Evolutionary conservation across 1,140 invertebrate genomes (phyloP).

Genomic region (Sinonovacula constricta): DNA sequence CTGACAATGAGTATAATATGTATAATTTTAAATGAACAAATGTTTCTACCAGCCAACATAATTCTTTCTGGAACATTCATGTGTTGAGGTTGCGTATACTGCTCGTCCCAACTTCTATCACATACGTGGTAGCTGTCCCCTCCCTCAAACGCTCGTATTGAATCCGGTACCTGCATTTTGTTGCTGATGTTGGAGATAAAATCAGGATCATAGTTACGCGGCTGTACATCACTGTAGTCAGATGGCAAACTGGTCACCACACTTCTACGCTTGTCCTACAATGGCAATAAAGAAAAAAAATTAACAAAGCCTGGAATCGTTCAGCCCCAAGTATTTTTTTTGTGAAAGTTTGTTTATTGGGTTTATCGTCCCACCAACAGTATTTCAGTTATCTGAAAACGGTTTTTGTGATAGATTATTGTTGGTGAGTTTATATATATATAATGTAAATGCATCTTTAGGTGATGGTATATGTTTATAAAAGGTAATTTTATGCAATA

Average conservation of each 20-base stretch:
- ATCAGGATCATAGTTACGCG: constrained; percentile 63
- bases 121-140: not conserved
- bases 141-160: constrained; percentile 51
- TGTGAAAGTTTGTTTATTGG: too few species aligned
- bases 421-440: too few species aligned
- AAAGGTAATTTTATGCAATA: too few species aligned
- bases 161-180: constrained; percentile 70
- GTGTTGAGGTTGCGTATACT: constrained; percentile 8
- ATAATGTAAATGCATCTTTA: too few species aligned
- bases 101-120: constrained; percentile 3
- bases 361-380: too few species aligned
- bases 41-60: constrained; percentile 58
- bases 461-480: too few species aligned
- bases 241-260: constrained; percentile 65
- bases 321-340: too few species aligned
- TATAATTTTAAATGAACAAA: too few species aligned
- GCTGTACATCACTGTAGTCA: constrained; percentile 71
- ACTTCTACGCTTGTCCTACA: constrained; percentile 42
- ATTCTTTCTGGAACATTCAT: constrained; percentile 68
- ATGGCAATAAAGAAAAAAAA: constrained; percentile 21
- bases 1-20: too few species aligned
- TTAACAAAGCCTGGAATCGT: too few species aligned
- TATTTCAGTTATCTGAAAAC: too few species aligned
- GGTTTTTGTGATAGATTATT: too few species aligned
- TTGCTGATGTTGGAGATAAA: constrained; percentile 70